These are phyloP conservation scores for Linurgus olivaceus DNA, from an alignment of 2,797 vertebrate genomes.

Conservation along the genomic window DNA sequence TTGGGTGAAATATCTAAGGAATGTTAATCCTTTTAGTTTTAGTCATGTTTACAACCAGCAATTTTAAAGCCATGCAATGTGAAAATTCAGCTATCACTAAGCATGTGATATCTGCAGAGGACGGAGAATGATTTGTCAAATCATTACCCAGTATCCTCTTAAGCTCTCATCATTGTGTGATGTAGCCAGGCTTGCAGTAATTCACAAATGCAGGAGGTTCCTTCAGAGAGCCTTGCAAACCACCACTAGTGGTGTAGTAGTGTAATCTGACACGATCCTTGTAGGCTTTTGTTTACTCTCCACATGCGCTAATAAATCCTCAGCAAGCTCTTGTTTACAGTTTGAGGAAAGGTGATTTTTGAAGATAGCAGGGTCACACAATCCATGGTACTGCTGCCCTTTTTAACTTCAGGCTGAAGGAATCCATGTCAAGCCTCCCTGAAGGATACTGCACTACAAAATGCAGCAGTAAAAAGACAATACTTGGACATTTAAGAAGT, in stretches of 20 bases:
- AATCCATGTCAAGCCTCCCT: not conserved
- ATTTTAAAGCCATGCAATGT: slow-evolving; percentile 3
- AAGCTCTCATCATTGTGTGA: not conserved
- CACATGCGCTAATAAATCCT: slow-evolving; percentile 49
- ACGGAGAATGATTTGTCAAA: not conserved
- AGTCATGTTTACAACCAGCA: slow-evolving; percentile 25
- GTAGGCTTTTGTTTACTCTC: slow-evolving; percentile 49
- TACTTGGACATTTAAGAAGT: slow-evolving; percentile 19
- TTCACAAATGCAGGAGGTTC: not conserved
- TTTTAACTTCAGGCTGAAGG: not conserved
- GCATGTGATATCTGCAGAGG: not conserved
- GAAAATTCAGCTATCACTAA: slow-evolving; percentile 22
- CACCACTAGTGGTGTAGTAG: not conserved
- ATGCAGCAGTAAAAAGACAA: slow-evolving; percentile 10
- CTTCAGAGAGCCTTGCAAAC: not conserved
- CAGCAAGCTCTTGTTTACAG: slow-evolving; percentile 49
- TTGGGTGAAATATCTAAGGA: slow-evolving; percentile 43
- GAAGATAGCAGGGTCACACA: not conserved
- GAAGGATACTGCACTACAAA: not conserved
- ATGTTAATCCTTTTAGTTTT: slow-evolving; percentile 63
- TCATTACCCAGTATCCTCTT: not conserved
- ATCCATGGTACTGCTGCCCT: not conserved
- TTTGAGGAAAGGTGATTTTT: slow-evolving; percentile 39
- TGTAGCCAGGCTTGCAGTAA: not conserved
- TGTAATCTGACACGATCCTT: not conserved